Percentiles rank a stretch among this genome's conserved stretches.
These are phyloP conservation scores for Hylyphantes graminicola DNA, from an alignment of 1,140 invertebrate species.

Conservation along the genomic window DNA sequence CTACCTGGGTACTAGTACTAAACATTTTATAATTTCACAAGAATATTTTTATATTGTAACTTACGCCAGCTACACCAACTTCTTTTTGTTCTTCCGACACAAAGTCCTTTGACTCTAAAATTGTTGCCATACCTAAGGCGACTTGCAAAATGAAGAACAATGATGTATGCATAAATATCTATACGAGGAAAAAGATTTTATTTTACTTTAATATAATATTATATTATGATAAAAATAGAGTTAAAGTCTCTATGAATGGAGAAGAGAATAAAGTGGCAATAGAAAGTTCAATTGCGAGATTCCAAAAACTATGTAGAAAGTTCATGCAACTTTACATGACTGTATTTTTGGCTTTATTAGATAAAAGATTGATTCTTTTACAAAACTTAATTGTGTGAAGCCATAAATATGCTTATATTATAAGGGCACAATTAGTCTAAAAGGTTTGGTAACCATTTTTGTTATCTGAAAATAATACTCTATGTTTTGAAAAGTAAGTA, in stretches of 20 bases:
- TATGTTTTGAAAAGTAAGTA: too few species aligned
- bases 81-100: constrained; percentile 35
- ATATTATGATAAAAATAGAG: neutral
- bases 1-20: too few species aligned
- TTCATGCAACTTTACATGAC: too few species aligned
- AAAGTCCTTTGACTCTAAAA: neutral
- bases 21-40: too few species aligned
- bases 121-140: neutral
- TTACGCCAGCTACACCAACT: constrained; percentile 20
- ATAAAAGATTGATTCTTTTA: too few species aligned
- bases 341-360: too few species aligned
- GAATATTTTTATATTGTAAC: neutral
- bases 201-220: neutral
- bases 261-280: neutral
- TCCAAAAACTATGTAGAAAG: too few species aligned
- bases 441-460: too few species aligned
- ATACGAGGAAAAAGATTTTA: neutral
- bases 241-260: neutral
- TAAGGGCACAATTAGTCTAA: too few species aligned
- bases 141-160: constrained; percentile 10
- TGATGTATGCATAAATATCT: constrained; percentile 4
- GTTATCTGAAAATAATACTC: too few species aligned
- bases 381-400: too few species aligned
- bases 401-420: too few species aligned
- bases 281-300: neutral